Evolutionary conservation across 2,888 invertebrate species (phyloP).

Genomic region (Nesidiocoris tenuis): DNA sequence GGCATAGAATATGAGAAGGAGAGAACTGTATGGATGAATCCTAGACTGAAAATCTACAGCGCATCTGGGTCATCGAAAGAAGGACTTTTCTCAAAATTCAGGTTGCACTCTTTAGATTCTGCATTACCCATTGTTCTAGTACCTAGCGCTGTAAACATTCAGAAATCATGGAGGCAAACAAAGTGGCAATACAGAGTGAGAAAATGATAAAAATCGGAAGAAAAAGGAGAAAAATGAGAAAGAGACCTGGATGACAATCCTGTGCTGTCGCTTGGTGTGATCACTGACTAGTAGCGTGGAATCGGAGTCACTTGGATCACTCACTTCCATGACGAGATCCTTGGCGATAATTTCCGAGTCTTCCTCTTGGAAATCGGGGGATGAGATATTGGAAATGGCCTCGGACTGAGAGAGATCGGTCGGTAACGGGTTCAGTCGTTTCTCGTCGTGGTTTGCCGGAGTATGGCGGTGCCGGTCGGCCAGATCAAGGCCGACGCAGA

Average conservation of each 20-base stretch:
- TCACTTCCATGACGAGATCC: constrained; percentile 79
- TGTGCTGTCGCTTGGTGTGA: constrained; percentile 56
- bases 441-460: constrained; percentile 42
- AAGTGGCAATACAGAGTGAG: background rate
- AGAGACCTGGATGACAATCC: constrained; percentile 74
- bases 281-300: constrained; percentile 78
- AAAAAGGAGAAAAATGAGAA: constrained; percentile 26
- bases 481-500: constrained; percentile 1
- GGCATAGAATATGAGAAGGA: no score
- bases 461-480: background rate
- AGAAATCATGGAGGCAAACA: background rate
- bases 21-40: no score
- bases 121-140: no score
- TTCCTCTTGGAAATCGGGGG: constrained; percentile 86
- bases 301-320: constrained; percentile 86
- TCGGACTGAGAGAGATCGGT: constrained; percentile 71
- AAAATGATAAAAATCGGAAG: constrained; percentile 16
- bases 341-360: constrained; percentile 75
- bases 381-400: constrained; percentile 85
- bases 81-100: no score
- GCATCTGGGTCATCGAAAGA: no score
- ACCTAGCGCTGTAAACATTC: background rate
- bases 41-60: no score
- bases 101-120: no score
- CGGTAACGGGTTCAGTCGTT: constrained; percentile 61